Percentiles rank a stretch among this genome's conserved stretches.
Conservation (phyloP, 2,113 vertebrate genomes). For the Clarias gariepinus region DNA sequence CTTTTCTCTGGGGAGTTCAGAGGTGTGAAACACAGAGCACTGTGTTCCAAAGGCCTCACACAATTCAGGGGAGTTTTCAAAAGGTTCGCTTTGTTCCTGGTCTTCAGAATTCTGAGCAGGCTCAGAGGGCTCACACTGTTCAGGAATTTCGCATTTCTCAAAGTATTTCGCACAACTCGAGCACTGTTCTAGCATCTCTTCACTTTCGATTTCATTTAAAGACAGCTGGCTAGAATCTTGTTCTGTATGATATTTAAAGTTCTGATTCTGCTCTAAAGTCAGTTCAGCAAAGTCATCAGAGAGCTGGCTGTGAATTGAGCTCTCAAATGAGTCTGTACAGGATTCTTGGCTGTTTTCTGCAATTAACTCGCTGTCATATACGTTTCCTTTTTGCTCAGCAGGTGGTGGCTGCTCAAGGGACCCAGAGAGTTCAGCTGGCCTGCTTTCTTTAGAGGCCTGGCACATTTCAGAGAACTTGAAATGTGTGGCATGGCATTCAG, state of each 20-base stretch:
- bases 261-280: slow-evolving; percentile 22
- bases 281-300: slow-evolving; percentile 27
- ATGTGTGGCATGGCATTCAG: slow-evolving; percentile 46
- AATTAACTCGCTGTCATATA: slow-evolving; percentile 18
- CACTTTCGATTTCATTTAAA: slow-evolving; percentile 16
- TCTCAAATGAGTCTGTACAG: slow-evolving; percentile 33
- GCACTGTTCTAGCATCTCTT: slow-evolving; percentile 47
- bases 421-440: slow-evolving; percentile 39
- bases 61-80: slow-evolving; percentile 20
- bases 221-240: slow-evolving; percentile 22
- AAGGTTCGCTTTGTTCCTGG: slow-evolving; percentile 30
- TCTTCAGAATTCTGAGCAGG: slow-evolving; percentile 24
- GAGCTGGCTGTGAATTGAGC: slow-evolving; percentile 45
- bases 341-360: slow-evolving; percentile 43
- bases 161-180: slow-evolving; percentile 39
- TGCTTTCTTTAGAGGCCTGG: slow-evolving; percentile 50
- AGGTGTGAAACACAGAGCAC: slow-evolving; percentile 33
- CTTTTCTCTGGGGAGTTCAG: slow-evolving; percentile 35
- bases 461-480: slow-evolving; percentile 41
- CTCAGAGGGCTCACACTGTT: slow-evolving; percentile 10
- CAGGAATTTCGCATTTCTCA: slow-evolving; percentile 33
- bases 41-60: slow-evolving; percentile 34
- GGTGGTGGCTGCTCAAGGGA: slow-evolving; percentile 44
- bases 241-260: slow-evolving; percentile 44
- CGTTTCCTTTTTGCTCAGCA: slow-evolving; percentile 38